Base-by-base conservation (phyloP, 2,797 vertebrate genomes). In the Hemitrygon akajei region DNA sequence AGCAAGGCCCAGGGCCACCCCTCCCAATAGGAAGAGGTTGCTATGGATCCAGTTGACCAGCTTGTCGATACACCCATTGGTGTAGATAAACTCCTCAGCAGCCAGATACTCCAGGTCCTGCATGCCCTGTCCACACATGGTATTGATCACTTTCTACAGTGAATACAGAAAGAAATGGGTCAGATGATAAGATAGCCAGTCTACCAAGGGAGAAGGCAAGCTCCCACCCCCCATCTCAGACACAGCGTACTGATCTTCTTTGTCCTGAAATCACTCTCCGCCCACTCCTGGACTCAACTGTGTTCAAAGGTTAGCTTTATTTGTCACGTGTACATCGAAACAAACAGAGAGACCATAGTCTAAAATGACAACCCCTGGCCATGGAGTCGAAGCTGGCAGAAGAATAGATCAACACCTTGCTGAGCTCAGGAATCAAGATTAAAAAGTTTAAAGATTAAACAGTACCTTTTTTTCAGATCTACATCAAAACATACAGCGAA, bases 21-120 rank as follows among this genome's bases (percentile, higher is more conserved):
- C 98, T 14, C 98, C 98, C 92, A 99, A 96, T 60, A 99, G 94
- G 95, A 98, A 98, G 93, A 99, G 96, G 96, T 99, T 99, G 94
- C 97, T 98, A 95, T 99, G 98, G 95, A 98, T 97, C 98, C 98
- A 99, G 96, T 98, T 97, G 93, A 98, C 98, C 94, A 99, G 94
- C 94, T 96, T 98, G 96, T 99, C 98, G 16, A 99, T 98, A 96
- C 99, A 99, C 96, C 99, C 98, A 0, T 96, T 97, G 94, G 98
- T 98, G 95, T 98, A 92, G 96, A 99, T 98, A 95, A 96, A 95
- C 0, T 95, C 93, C 27, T 96, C 95, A 10, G 98, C 98, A 77
- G 96, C 87, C 7, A 94, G 0, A 94, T 96, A 97, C 63, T 97
- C 87, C 11, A 96, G 71, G 0, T 94, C 79, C 95, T 99, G 99